Evolutionary conservation across 2,888 invertebrate species (phyloP).

Genomic region (Mimumesa dahlbomi): DNA sequence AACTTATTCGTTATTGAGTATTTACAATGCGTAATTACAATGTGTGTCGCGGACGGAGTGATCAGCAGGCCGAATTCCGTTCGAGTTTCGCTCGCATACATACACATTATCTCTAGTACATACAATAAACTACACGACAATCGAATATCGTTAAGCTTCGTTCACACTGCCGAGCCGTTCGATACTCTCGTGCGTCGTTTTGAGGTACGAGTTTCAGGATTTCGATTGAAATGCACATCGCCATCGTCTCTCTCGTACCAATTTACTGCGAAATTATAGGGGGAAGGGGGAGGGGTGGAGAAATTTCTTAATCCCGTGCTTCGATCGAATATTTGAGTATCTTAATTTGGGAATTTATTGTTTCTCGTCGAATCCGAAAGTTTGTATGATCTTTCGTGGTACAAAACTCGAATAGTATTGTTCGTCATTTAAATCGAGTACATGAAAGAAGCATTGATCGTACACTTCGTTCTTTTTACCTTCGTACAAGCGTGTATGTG

Average conservation of each 20-base stretch:
- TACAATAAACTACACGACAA: slow-evolving; percentile 29
- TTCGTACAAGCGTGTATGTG: no score
- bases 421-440: no score
- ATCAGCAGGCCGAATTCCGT: slow-evolving; percentile 70
- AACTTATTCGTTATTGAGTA: slow-evolving; percentile 64
- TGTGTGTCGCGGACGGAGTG: slow-evolving; percentile 68
- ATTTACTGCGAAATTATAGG: neutral
- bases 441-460: no score
- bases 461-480: no score
- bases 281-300: neutral
- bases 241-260: slow-evolving; percentile 10
- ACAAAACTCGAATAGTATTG: no score
- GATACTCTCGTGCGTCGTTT: slow-evolving; percentile 11
- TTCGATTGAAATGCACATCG: slow-evolving; percentile 4
- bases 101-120: slow-evolving; percentile 28
- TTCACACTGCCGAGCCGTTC: slow-evolving; percentile 16
- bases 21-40: slow-evolving; percentile 75
- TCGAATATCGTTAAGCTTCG: slow-evolving; percentile 39
- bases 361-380: no score
- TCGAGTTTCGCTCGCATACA: slow-evolving; percentile 40
- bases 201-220: slow-evolving; percentile 17
- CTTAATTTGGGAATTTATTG: no score
- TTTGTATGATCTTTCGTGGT: no score
- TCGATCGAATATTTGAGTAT: neutral
- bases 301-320: neutral